phyloP scores from a whole-genome alignment of 2,797 vertebrate species.

The Etheostoma nigrum region DNA sequence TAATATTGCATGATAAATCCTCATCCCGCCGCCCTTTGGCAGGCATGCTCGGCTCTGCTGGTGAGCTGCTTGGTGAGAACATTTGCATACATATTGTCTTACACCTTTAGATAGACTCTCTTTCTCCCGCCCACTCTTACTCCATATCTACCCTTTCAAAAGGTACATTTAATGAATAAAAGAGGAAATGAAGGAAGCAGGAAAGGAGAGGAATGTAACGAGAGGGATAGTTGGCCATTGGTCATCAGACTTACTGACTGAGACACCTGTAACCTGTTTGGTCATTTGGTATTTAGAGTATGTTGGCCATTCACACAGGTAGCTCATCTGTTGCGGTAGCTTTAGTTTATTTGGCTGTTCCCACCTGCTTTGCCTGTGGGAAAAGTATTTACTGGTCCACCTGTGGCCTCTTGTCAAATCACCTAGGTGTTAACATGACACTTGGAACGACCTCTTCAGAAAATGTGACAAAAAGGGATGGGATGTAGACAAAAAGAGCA shows the following conservation, averaged over 20 bases:
- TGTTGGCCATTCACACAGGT: constrained; percentile 20
- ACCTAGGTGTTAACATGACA: constrained; percentile 33
- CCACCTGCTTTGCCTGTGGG: constrained; percentile 20
- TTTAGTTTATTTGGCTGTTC: constrained; percentile 14
- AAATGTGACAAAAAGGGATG: not conserved
- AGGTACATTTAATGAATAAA: constrained; percentile 61
- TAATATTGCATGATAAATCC: constrained; percentile 77
- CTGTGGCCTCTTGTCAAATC: constrained; percentile 13
- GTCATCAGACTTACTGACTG: constrained; percentile 1
- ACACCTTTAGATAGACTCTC: constrained; percentile 73
- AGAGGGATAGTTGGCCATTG: constrained; percentile 13
- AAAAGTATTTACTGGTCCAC: constrained; percentile 1
- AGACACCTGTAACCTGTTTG: constrained; percentile 36
- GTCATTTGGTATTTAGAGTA: constrained; percentile 26
- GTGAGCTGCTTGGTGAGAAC: constrained; percentile 53
- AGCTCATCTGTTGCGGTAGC: constrained; percentile 5
- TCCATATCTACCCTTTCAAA: constrained; percentile 50
- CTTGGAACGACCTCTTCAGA: not conserved
- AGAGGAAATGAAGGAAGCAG: constrained; percentile 48
- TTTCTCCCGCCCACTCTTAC: constrained; percentile 42
- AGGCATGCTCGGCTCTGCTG: constrained; percentile 41
- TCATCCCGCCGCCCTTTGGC: constrained; percentile 55
- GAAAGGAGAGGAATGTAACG: constrained; percentile 26
- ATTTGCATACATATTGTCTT: constrained; percentile 89
- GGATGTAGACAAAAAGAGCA: not conserved